Percentiles rank a stretch among this genome's conserved stretches.
Evolutionary conservation across 2,888 invertebrate species (phyloP).

Genomic region (Phortica okadai): DNA sequence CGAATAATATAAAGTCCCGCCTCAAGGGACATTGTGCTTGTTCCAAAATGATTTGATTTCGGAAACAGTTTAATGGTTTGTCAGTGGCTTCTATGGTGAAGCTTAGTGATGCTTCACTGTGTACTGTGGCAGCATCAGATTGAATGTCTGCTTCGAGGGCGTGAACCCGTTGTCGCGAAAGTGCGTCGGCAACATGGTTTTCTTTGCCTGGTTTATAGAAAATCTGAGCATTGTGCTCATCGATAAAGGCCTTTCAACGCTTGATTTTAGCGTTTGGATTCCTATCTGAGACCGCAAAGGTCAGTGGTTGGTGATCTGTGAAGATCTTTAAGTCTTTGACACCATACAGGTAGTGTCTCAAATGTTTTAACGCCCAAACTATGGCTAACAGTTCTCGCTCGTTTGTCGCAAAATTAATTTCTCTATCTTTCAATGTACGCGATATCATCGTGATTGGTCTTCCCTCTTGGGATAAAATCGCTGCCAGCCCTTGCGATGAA

Average conservation of each 20-base stretch:
- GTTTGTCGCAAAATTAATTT: slow-evolving; percentile 53
- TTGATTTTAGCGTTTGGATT: slow-evolving; percentile 47
- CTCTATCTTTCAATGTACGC: slow-evolving; percentile 51
- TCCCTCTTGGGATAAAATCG: slow-evolving; percentile 59
- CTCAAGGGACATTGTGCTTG: neutral
- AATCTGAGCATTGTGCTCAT: slow-evolving; percentile 46
- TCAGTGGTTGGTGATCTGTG: slow-evolving; percentile 48
- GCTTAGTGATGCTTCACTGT: slow-evolving; percentile 40
- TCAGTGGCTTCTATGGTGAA: slow-evolving; percentile 27
- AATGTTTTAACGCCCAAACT: slow-evolving; percentile 67
- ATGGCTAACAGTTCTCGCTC: slow-evolving; percentile 71
- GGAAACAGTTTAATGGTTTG: slow-evolving; percentile 40
- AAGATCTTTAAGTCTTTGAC: slow-evolving; percentile 49
- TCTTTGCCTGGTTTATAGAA: slow-evolving; percentile 71
- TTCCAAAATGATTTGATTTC: slow-evolving; percentile 34
- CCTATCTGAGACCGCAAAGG: slow-evolving; percentile 48
- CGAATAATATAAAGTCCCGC: slow-evolving; percentile 28
- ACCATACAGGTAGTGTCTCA: slow-evolving; percentile 71
- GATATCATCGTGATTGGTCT: slow-evolving; percentile 61
- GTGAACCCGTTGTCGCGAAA: slow-evolving; percentile 37
- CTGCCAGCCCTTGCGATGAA: slow-evolving; percentile 55
- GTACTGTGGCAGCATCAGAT: slow-evolving; percentile 33
- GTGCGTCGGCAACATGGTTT: slow-evolving; percentile 57
- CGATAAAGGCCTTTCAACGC: slow-evolving; percentile 41
- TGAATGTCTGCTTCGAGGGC: slow-evolving; percentile 34